phyloP scores from a whole-genome alignment of 2,888 invertebrate genomes.

The Acleris holmiana region DNA sequence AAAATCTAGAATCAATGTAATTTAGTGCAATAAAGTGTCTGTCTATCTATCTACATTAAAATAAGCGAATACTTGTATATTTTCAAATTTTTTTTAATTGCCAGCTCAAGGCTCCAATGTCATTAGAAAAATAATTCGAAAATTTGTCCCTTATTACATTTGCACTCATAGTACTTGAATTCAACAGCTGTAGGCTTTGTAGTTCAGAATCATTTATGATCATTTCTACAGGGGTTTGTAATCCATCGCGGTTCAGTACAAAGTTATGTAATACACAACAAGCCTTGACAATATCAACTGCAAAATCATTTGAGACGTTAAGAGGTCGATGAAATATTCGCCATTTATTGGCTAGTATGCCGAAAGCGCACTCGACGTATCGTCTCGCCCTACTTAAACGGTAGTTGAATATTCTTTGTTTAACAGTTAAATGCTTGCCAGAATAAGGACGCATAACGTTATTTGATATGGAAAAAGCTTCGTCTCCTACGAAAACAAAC shows the following conservation, averaged over 20 bases:
- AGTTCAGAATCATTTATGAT: constrained; percentile 38
- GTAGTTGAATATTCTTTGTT: no score
- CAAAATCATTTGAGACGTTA: constrained; percentile 33
- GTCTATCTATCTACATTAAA: neutral
- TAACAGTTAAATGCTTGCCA: no score
- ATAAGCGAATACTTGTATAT: no score
- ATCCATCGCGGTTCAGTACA: constrained; percentile 34
- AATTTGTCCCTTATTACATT: constrained; percentile 36
- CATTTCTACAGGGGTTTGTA: constrained; percentile 34
- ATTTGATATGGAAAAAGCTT: no score
- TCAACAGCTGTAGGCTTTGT: constrained; percentile 10
- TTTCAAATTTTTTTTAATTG: no score
- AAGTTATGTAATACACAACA: no score
- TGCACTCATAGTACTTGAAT: constrained; percentile 18
- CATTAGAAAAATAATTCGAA: no score
- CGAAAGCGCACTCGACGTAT: constrained; percentile 38
- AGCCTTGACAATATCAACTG: constrained; percentile 33
- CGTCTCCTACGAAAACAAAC: constrained; percentile 40
- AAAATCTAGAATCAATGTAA: neutral
- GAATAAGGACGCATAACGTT: no score
- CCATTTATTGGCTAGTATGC: constrained; percentile 34
- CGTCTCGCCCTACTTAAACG: constrained; percentile 36
- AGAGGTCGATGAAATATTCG: constrained; percentile 23
- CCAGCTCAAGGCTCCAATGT: no score
- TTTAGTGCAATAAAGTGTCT: constrained; percentile 11